Conservation (phyloP, 2,113 vertebrate genomes). For the Bucco capensis region DNA sequence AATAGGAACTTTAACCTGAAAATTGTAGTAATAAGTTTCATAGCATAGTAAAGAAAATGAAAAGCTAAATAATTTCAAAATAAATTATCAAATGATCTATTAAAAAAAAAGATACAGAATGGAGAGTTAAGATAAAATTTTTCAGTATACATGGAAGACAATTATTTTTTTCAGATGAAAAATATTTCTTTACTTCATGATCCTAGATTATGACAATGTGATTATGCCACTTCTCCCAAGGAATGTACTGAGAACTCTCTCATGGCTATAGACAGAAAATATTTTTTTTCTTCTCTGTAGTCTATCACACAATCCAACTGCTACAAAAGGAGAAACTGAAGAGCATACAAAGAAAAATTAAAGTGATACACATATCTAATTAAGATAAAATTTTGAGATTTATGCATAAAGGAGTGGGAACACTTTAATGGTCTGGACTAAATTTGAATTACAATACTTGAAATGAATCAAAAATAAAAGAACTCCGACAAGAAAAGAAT, state of each 20-base stretch:
- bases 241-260: not conserved
- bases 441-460: not conserved
- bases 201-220: too few relatives aligned
- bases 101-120: not conserved
- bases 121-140: not conserved
- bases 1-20: not conserved
- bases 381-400: not conserved
- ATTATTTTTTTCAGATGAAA: not conserved
- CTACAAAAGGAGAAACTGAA: not conserved
- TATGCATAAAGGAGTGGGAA: not conserved
- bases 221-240: not conserved
- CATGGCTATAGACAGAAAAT: not conserved
- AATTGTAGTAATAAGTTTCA: not conserved
- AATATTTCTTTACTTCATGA: not conserved
- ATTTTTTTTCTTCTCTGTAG: not conserved
- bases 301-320: not conserved
- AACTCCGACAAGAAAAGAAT: slow-evolving; percentile 50
- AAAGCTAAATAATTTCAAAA: not conserved
- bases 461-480: slow-evolving; percentile 11
- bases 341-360: not conserved
- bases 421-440: not conserved
- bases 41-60: not conserved
- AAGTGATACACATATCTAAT: not conserved
- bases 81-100: not conserved
- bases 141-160: not conserved